Evolutionary conservation across 2,113 vertebrate genomes (phyloP), one percentile per base, ranked within the genome.

Genomic region (Rhadina sibilatrix): DNA sequence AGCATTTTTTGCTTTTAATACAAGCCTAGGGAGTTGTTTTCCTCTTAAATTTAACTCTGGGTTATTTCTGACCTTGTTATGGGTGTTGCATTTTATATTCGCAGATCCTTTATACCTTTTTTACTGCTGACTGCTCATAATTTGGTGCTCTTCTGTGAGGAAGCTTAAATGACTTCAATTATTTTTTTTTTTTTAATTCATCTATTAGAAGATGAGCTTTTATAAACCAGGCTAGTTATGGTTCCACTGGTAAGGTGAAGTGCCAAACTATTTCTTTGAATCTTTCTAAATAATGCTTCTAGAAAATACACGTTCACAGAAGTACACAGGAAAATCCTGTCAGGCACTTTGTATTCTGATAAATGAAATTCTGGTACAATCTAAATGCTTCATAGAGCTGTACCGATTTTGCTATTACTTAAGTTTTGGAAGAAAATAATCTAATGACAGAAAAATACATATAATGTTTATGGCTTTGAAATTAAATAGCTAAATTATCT

Each of bases 181-280:
- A 85, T 95, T 76, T 85, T 78, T 90, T 46, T 72, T 87, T 95
- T 76, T 85, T 78, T 90, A 59, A 78, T 74, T 87, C 27, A 16
- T 25, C 25, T 76, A 37, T 71, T 72, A 74, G 24, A 91, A 77
- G 24, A 50, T 47, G 25, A 64, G 14, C 1, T 85, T 90, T 87
- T 84, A 63, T 17, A 68, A 74, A 91, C 33, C 8, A 52, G 12
- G 14, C 3, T 89, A 71, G 35, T 56, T 81, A 49, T 31, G 19
- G 27, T 76, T 87, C 35, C 17, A n/a, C 4, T 47, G 56, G 11
- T 54, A 87, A 90, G 22, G 15, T 33, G 21, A 94, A 69, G 3
- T 33, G 15, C 57, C 19, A 53, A 64, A 74, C 49, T 90, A 38
- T 86, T 88, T 87, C 40, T 83, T 61, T 8, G 7, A 80, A 40